A percentile compares a stretch with the other conserved stretches of the same genome.
Conservation (phyloP, 2,113 vertebrate genomes). For the Andinoacara biseriatus region DNA sequence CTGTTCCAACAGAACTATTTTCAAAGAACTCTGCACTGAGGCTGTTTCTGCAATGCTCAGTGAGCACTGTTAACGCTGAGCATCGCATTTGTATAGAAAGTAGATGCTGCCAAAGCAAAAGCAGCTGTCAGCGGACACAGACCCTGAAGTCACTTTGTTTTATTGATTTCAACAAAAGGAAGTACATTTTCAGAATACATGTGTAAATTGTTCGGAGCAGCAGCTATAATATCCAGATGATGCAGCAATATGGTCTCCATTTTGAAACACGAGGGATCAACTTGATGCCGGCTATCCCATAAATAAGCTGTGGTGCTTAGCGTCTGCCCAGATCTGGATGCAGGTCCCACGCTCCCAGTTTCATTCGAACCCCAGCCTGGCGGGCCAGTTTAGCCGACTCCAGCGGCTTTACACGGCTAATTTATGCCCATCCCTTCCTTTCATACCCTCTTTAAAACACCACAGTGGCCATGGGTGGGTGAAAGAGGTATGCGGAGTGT, state of each 20-base stretch:
- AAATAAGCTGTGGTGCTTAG: conserved; percentile 57
- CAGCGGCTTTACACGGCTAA: conserved; percentile 54
- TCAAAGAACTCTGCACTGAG: not conserved
- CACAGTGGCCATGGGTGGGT: conserved; percentile 38
- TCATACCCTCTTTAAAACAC: conserved; percentile 63
- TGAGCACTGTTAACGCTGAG: not conserved
- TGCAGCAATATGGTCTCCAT: conserved; percentile 43
- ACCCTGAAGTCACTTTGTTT: not conserved
- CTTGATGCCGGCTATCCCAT: conserved; percentile 48
- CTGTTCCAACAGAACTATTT: not conserved
- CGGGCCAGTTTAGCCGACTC: conserved; percentile 32
- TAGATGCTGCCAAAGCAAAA: not conserved
- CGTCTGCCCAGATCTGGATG: conserved; percentile 39
- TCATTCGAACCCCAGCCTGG: conserved; percentile 56
- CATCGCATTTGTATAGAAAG: not conserved
- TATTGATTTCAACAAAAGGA: conserved; percentile 16
- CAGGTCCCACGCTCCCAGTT: conserved; percentile 56
- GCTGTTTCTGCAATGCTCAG: not conserved
- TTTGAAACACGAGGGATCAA: conserved; percentile 47
- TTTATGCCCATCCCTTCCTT: conserved; percentile 64
- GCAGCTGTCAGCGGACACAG: not conserved
- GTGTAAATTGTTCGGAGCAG: conserved; percentile 27
- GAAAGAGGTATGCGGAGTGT: conserved; percentile 11
- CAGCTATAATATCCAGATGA: conserved; percentile 54
- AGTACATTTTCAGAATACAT: conserved; percentile 13